Base-by-base conservation (phyloP, 2,113 vertebrate genomes). In the Probosciger aterrimus region DNA sequence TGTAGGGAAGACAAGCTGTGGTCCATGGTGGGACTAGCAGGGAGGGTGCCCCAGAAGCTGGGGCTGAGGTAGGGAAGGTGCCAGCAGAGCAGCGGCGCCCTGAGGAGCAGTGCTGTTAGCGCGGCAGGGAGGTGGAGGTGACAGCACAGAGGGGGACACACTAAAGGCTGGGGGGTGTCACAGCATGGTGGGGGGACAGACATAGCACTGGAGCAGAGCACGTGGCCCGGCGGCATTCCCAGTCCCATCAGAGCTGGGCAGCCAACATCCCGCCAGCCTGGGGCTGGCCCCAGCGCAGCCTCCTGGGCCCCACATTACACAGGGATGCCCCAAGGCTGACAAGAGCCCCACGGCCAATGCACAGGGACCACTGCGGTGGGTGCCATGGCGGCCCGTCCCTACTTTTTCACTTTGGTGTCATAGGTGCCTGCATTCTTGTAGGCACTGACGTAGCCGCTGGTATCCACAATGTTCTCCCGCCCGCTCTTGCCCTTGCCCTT, bases 361-460 rank as follows among this genome's bases (percentile, higher is more conserved):
- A 10, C 82, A 41, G 90, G 89, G 87, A 63, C 47, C 15, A 19
- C 63, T 67, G 24, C 15, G 17, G 92, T 67, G 74, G 49, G 91
- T 0, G n/a, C 77, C 62, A 9, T 3, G 7, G 67, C 44, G 52
- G 35, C 74, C 90, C 20, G 0, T 52, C 88, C 87, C 97, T 97
- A 98, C 79, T 98, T 95, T 93, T 99, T 99, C 85, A 97, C 96
- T 97, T 99, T 99, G 82, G 98, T 77, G 1, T 99, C 98, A 6
- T 99, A 99, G 17, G 98, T 99, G 67, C 99, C 99, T 0, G 99
- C 99, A 9, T 99, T 98, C 98, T 98, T 99, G 98, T 99, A 99
- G 64, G 99, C 98, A 2, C 98, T 97, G 91, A 99, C 99, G 1
- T 99, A 99, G 82, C 99, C 99, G 0, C 99, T 99, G 97, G 98